Evolutionary conservation across 1,140 invertebrate species (phyloP), one percentile per base, ranked within the genome.

Genomic region (Babylonia areolata): DNA sequence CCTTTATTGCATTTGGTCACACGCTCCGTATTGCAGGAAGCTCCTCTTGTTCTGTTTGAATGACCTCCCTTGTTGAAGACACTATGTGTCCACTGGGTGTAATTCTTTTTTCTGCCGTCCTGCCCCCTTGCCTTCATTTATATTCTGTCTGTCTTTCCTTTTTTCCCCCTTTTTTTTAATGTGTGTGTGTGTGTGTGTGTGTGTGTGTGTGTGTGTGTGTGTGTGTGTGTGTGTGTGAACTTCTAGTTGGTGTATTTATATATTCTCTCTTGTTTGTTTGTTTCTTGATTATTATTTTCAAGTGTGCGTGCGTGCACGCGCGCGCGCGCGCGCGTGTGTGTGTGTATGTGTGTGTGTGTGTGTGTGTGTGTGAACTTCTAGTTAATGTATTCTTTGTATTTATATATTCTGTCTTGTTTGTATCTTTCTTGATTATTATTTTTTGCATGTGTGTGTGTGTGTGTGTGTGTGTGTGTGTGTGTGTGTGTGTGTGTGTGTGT

Each of bases 391-490:
- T 71, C 28, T 12, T 9, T 71, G 69, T n/a, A 28, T 71, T 28
- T 71, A 33, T 71, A 33, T 71, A 33, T 71, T 9, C 28, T 28
- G 23, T 9, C 6, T 9, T 71, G 69, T 71, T n/a, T 71, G 69
- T 71, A 71, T 71, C 20, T 9, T 71, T 11, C 28, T 9, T n/a
- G 33, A n/a, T 11, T 12, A 71, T n/a, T 9, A 11, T 9, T 71
- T 9, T 71, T 9, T 71, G 69, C 28, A 28, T 71, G 69, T 71
- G 69, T 71, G 69, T 71, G 28, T 71, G 69, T 71, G 69, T 71
- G 69, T 71, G 69, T 71, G 69, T 71, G 69, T 71, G 69, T 71
- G 69, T 71, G 69, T 71, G 69, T 71, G 69, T 71, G 69, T 71
- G 69, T 71, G 69, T 71, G 69, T 71, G 69, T 71, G 69, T 71